A percentile compares a stretch with the other conserved stretches of the same genome.
Conservation (phyloP, 2,113 vertebrate species). For the Todiramphus chloris region DNA sequence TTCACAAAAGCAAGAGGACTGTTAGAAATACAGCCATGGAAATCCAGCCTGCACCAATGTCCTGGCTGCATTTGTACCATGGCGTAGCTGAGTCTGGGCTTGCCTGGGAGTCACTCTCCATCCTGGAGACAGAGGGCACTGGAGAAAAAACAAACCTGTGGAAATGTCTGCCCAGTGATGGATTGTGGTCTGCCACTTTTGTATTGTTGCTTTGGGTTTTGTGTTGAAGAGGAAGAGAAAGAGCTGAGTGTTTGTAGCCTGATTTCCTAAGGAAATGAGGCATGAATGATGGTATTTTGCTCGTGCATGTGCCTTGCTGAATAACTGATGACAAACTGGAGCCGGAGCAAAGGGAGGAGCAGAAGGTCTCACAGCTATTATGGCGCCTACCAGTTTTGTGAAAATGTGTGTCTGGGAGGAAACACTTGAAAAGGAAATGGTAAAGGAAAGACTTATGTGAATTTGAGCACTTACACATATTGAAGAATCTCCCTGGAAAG, state of each 20-base stretch:
- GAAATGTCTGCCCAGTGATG: not conserved
- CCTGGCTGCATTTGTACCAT: not conserved
- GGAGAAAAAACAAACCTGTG: not conserved
- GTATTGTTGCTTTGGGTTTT: not conserved
- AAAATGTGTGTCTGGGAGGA: not conserved
- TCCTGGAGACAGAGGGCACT: not conserved
- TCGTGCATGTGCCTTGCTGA: not conserved
- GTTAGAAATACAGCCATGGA: not conserved
- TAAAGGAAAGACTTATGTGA: not conserved
- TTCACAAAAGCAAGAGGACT: not conserved
- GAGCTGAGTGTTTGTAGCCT: constrained; percentile 23
- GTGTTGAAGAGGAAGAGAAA: constrained; percentile 27
- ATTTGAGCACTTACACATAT: not conserved
- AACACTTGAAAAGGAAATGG: not conserved
- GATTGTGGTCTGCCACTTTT: not conserved
- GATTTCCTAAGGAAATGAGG: constrained; percentile 61
- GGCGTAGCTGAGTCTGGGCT: not conserved
- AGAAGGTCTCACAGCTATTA: not conserved
- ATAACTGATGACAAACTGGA: not conserved
- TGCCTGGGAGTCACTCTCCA: not conserved
- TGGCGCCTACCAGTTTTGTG: not conserved
- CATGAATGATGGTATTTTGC: not conserved
- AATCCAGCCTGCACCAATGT: not conserved
- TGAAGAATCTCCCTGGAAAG: not conserved
- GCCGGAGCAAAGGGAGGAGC: not conserved